A percentile compares a stretch with the other conserved stretches of the same genome.
Evolutionary conservation across 2,888 invertebrate genomes (phyloP).

Genomic region (Hololepta plana): DNA sequence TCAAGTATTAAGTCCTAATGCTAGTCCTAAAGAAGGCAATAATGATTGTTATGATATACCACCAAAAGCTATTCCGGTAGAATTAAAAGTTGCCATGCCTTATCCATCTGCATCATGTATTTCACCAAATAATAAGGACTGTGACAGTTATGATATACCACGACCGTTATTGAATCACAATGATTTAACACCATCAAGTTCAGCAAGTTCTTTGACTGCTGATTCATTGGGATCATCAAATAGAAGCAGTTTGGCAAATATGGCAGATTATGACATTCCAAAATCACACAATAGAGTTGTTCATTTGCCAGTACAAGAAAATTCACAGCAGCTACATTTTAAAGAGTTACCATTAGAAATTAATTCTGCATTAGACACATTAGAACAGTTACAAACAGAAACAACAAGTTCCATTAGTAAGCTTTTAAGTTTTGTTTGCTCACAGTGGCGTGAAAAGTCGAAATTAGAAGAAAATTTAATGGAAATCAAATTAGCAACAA

Average conservation of each 20-base stretch:
- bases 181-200: constrained; percentile 46
- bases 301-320: constrained; percentile 40
- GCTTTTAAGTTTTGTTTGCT: constrained; percentile 57
- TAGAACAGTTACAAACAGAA: constrained; percentile 59
- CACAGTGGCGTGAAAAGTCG: constrained; percentile 66
- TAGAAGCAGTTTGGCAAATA: constrained; percentile 13
- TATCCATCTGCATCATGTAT: too few species aligned
- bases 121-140: constrained; percentile 23
- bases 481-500: constrained; percentile 68
- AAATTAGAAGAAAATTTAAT: constrained; percentile 60
- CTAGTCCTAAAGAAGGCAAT: constrained; percentile 16
- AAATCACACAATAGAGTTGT: constrained; percentile 8
- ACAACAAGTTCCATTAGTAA: constrained; percentile 67
- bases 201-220: constrained; percentile 39
- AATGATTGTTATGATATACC: constrained; percentile 41
- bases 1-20: constrained; percentile 19
- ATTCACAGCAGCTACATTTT: constrained; percentile 18
- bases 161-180: constrained; percentile 33
- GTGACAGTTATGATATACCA: constrained; percentile 44
- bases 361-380: constrained; percentile 54
- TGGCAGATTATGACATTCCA: constrained; percentile 1
- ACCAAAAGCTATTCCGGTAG: constrained; percentile 38
- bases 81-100: too few species aligned
- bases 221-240: constrained; percentile 40
- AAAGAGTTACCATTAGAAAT: constrained; percentile 57